Percentiles rank a stretch among this genome's conserved stretches.
These are phyloP conservation scores for Sphaeridia pumilis DNA, from an alignment of 2,888 invertebrate genomes.

Conservation along the genomic window DNA sequence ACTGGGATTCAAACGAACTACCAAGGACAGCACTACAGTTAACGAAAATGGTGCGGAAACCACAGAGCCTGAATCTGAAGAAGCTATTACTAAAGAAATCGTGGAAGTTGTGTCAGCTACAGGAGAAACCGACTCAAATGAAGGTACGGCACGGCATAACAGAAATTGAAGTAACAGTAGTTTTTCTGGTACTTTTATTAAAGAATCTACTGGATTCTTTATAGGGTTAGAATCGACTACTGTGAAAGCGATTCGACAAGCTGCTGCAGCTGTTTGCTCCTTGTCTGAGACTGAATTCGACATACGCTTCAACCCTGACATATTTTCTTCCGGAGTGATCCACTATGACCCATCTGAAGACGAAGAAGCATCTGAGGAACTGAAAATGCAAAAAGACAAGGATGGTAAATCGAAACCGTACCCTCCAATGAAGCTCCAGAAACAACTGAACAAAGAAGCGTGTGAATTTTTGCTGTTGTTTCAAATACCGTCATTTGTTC, in stretches of 20 bases:
- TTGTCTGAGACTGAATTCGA: conserved; percentile 92
- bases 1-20: conserved; percentile 56
- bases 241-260: conserved; percentile 58
- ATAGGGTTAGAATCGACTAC: conserved; percentile 29
- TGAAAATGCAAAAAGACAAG: conserved; percentile 21
- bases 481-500: conserved; percentile 86
- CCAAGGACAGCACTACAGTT: too few species aligned
- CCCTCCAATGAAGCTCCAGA: conserved; percentile 33
- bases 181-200: neutral
- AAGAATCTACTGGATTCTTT: neutral
- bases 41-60: too few species aligned
- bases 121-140: neutral
- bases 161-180: neutral
- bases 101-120: neutral
- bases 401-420: too few species aligned
- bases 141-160: neutral
- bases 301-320: conserved; percentile 96
- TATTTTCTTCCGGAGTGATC: conserved; percentile 85
- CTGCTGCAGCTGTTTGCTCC: conserved; percentile 83
- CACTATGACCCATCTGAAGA: conserved; percentile 52
- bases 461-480: conserved; percentile 85
- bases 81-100: neutral
- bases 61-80: too few species aligned
- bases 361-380: conserved; percentile 2
- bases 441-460: conserved; percentile 72